A percentile compares a stretch with the other conserved stretches of the same genome.
phyloP scores from a whole-genome alignment of 1,140 invertebrate species.

The Oreohelix idahoensis region DNA sequence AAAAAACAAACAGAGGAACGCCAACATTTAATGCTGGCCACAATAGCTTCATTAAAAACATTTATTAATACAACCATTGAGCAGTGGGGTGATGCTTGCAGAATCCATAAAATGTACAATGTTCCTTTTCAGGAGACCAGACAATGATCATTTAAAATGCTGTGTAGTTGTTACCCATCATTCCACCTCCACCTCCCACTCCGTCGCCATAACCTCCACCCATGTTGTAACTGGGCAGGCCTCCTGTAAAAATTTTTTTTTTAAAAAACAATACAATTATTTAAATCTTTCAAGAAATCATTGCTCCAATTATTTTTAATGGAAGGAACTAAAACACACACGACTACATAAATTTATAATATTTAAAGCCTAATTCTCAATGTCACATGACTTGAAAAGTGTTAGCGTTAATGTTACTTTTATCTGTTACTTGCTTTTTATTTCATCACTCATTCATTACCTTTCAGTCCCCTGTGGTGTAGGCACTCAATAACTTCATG shows the following conservation, averaged over 20 bases:
- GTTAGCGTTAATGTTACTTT: no score
- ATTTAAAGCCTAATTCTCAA: no score
- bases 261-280: no score
- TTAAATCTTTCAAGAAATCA: no score
- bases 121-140: neutral
- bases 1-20: neutral
- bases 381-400: no score
- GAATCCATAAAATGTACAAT: neutral
- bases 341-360: no score
- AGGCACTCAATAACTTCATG: no score
- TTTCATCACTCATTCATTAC: no score
- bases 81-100: neutral
- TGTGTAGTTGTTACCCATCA: constrained; percentile 38
- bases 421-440: no score
- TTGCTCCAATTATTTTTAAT: no score
- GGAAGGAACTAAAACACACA: no score
- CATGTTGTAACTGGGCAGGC: constrained; percentile 32
- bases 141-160: constrained; percentile 11
- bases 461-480: no score
- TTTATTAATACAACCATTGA: neutral
- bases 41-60: neutral
- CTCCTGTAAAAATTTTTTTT: constrained; percentile 45
- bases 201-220: constrained; percentile 51
- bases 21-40: neutral
- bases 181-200: constrained; percentile 24